A percentile compares a stretch with the other conserved stretches of the same genome.
Conservation (phyloP, 2,797 vertebrate genomes). For the Anguilla megastoma region DNA sequence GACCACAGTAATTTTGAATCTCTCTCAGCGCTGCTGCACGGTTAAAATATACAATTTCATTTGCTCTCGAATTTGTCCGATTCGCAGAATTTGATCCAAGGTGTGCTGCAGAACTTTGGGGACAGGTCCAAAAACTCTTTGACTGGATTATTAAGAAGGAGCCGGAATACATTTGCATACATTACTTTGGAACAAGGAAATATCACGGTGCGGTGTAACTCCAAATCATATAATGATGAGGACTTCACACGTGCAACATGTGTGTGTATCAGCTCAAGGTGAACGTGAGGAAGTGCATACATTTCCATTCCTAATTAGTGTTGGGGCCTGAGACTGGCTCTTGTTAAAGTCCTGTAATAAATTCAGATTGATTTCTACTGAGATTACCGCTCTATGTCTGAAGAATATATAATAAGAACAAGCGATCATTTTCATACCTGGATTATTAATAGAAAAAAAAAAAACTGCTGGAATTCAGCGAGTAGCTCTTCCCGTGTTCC, state of each 20-base stretch:
- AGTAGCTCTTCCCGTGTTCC: background rate
- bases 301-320: slow-evolving; percentile 51
- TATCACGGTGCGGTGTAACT: slow-evolving; percentile 8
- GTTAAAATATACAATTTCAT: background rate
- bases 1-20: background rate
- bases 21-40: background rate
- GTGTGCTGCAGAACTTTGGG: background rate
- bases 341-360: slow-evolving; percentile 45
- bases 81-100: background rate
- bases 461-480: background rate
- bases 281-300: slow-evolving; percentile 49
- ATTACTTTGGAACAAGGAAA: slow-evolving; percentile 21
- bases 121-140: background rate
- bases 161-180: slow-evolving; percentile 25
- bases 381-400: slow-evolving; percentile 12
- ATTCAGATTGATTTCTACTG: slow-evolving; percentile 40
- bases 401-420: slow-evolving; percentile 17
- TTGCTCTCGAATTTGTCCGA: background rate
- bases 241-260: slow-evolving; percentile 11
- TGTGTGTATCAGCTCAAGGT: slow-evolving; percentile 39
- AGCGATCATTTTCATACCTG: slow-evolving; percentile 23
- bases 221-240: slow-evolving; percentile 22
- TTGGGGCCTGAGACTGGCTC: slow-evolving; percentile 44
- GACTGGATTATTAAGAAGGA: background rate
- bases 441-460: background rate